Evolutionary conservation across 2,113 vertebrate species (phyloP).

Genomic region (Lycaon pictus): DNA sequence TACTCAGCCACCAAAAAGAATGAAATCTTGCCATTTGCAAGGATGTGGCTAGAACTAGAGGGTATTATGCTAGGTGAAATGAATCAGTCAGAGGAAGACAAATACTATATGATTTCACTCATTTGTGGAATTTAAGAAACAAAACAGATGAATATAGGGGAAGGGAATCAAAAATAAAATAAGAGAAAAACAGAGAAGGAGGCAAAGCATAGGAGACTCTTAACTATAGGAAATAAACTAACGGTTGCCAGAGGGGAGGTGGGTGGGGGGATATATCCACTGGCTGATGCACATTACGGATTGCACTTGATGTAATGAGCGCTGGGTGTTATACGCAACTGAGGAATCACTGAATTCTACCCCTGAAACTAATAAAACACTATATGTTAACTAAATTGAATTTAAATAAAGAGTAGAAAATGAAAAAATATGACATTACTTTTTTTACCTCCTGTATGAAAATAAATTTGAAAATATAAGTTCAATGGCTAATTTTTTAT

Average conservation of each 20-base stretch:
- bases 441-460: neutral
- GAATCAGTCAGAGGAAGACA: neutral
- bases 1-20: neutral
- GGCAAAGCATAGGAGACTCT: neutral
- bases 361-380: neutral
- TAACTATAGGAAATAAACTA: neutral
- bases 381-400: neutral
- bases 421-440: neutral
- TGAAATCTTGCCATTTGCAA: neutral
- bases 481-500: neutral
- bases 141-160: too few species aligned
- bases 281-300: neutral
- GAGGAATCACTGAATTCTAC: neutral
- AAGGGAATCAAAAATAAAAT: too few species aligned
- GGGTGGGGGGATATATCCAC: neutral
- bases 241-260: neutral
- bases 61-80: neutral
- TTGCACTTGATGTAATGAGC: neutral
- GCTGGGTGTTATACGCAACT: neutral
- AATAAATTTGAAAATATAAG: neutral
- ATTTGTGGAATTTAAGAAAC: neutral
- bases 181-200: neutral
- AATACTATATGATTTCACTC: neutral
- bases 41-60: neutral
- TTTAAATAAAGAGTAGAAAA: neutral